Evolutionary conservation across 1,140 invertebrate genomes (phyloP).

Genomic region (Bombus terrestris): DNA sequence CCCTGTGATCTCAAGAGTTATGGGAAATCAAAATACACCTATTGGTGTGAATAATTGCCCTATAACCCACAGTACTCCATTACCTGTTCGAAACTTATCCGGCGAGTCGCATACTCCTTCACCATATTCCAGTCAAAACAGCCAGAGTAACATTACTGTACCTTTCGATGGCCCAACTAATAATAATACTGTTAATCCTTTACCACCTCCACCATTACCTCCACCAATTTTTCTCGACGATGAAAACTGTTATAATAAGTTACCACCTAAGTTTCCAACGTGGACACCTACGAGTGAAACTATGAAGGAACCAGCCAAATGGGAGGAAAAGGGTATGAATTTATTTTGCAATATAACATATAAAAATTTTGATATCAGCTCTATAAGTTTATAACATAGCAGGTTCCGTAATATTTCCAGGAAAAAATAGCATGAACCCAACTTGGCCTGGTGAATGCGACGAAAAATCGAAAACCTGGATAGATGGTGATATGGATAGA

Average conservation of each 20-base stretch:
- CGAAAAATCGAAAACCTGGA: slow-evolving; percentile 76
- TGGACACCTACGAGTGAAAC: slow-evolving; percentile 79
- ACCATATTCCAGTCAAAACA: slow-evolving; percentile 79
- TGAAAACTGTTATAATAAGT: slow-evolving; percentile 81
- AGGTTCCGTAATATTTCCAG: slow-evolving; percentile 62
- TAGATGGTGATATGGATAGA: slow-evolving; percentile 73
- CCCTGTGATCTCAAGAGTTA: slow-evolving; percentile 70
- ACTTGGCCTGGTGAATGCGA: slow-evolving; percentile 74
- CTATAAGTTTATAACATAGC: slow-evolving; percentile 36
- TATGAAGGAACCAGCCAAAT: slow-evolving; percentile 73
- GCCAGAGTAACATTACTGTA: slow-evolving; percentile 73
- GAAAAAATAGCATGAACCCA: slow-evolving; percentile 76
- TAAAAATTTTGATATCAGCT: background rate
- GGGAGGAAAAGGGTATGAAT: slow-evolving; percentile 77
- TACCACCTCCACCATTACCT: slow-evolving; percentile 85
- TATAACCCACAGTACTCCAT: slow-evolving; percentile 76
- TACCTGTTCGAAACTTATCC: slow-evolving; percentile 72
- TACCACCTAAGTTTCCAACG: slow-evolving; percentile 83
- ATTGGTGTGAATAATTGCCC: slow-evolving; percentile 71
- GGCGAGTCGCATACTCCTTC: slow-evolving; percentile 74
- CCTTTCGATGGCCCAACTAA: slow-evolving; percentile 66
- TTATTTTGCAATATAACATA: slow-evolving; percentile 14
- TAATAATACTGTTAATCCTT: slow-evolving; percentile 74
- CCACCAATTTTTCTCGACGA: slow-evolving; percentile 83
- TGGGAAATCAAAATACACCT: slow-evolving; percentile 51